phyloP scores from a whole-genome alignment of 2,113 vertebrate genomes.

The Conger conger region DNA sequence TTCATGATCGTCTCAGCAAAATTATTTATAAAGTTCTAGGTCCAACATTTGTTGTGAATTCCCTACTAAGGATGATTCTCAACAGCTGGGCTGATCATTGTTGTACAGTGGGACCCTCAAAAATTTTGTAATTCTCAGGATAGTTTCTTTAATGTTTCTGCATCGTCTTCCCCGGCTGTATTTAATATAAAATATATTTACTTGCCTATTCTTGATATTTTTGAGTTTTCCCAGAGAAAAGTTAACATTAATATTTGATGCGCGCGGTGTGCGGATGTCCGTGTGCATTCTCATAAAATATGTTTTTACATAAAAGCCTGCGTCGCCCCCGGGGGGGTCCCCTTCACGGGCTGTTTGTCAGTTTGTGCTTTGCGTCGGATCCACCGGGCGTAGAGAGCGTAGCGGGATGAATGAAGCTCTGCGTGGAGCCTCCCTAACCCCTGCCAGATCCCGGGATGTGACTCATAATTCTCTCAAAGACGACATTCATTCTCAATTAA shows the following conservation, averaged over 20 bases:
- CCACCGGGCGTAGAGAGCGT: neutral
- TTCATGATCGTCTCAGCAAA: neutral
- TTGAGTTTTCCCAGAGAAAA: neutral
- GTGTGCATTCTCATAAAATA: neutral
- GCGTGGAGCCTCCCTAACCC: neutral
- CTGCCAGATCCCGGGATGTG: neutral
- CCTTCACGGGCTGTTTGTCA: neutral
- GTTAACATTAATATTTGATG: slow-evolving; percentile 4
- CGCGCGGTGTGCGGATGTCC: neutral
- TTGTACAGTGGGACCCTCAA: neutral
- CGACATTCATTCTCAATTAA: slow-evolving; percentile 19
- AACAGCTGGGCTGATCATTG: neutral
- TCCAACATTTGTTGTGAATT: neutral
- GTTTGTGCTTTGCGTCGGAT: neutral
- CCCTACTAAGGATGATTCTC: neutral
- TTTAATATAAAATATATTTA: neutral
- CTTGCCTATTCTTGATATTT: neutral
- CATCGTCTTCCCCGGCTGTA: neutral
- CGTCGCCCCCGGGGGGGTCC: neutral
- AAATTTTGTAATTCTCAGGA: neutral
- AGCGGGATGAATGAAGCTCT: neutral
- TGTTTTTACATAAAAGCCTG: neutral
- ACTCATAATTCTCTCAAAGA: slow-evolving; percentile 16
- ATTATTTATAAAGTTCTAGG: neutral
- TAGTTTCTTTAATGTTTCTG: neutral